Evolutionary conservation across 2,113 vertebrate species (phyloP).

Genomic region (human (Homo sapiens)): DNA sequence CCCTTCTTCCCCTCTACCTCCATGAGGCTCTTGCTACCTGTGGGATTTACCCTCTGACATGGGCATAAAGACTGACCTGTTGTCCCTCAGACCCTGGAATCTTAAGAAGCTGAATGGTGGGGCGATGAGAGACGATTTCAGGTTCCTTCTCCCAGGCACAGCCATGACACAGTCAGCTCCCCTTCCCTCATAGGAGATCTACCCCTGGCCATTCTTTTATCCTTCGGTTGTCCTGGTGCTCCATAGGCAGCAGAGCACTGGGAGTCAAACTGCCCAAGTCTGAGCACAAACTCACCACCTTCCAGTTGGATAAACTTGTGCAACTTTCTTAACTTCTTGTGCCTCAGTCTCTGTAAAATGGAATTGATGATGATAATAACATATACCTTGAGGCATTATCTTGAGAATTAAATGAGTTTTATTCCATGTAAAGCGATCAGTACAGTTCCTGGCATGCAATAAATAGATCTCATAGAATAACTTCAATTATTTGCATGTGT

Average conservation of each 20-base stretch:
- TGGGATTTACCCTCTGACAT: not conserved
- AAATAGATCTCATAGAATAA: not conserved
- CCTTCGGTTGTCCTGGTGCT: not conserved
- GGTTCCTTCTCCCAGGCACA: not conserved
- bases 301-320: not conserved
- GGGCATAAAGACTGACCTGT: not conserved
- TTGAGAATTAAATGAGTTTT: not conserved
- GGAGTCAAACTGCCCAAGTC: not conserved
- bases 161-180: not conserved
- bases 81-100: not conserved
- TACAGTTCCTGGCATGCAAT: not conserved
- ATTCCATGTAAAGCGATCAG: not conserved
- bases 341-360: not conserved
- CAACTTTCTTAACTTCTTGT: not conserved
- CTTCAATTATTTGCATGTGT: not conserved
- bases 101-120: not conserved
- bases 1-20: not conserved
- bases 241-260: not conserved
- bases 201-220: not conserved
- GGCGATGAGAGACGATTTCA: not conserved
- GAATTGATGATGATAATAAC: not conserved
- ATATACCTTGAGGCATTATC: not conserved
- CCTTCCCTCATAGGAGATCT: not conserved
- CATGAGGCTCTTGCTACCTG: not conserved
- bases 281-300: not conserved